Base-by-base conservation (phyloP, 2,113 vertebrate species). In the Alosa alosa region DNA sequence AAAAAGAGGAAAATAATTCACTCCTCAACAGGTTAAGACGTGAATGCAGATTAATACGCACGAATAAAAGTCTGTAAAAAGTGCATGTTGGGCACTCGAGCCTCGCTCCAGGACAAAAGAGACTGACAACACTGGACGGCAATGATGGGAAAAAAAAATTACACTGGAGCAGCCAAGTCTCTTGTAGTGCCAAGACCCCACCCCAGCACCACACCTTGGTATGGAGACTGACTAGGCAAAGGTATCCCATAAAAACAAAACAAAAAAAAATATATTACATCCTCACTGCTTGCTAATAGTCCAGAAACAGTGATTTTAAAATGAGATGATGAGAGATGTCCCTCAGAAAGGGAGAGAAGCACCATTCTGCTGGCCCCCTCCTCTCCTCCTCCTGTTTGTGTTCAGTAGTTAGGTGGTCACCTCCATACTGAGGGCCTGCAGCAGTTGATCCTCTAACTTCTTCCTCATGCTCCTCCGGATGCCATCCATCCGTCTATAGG, bases 401-500 rank as follows among this genome's bases (percentile, higher is more conserved):
- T 44, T 44, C 41, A 44, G 41, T 44, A 44, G n/a, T 25, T 72
- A 90, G 72, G 85, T 87, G 41, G 75, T 88, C 81, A 88, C 81
- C 64, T 87, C 82, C 82, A 88, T 25, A 82, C 64, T 83, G 82
- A 78, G 87, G 2, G 87, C 25, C 83, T 87, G 86, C 86, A 88
- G 88, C 83, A 57, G 85, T 81, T 86, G 86, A 25, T 50, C 85
- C 8, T 88, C 85, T 9, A 86, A 49, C 72, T 86, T 90, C 47
- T 82, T 89, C 78, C 86, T 90, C 39, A 46, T 55, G 17, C 89
- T 95, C 95, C 81, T 96, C 93, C 90, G 78, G 41, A 72, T 47
- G 72, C 86, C 88, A 25, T 90, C 89, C 1, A 85, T 75, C 10
- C 83, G 81, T 39, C 86, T 82, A 78, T 88, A 90, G 75, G 89